Evolutionary conservation across 2,797 vertebrate genomes (phyloP), one percentile per base, ranked within the genome.

Genomic region (Oceanodroma leucorhoa): DNA sequence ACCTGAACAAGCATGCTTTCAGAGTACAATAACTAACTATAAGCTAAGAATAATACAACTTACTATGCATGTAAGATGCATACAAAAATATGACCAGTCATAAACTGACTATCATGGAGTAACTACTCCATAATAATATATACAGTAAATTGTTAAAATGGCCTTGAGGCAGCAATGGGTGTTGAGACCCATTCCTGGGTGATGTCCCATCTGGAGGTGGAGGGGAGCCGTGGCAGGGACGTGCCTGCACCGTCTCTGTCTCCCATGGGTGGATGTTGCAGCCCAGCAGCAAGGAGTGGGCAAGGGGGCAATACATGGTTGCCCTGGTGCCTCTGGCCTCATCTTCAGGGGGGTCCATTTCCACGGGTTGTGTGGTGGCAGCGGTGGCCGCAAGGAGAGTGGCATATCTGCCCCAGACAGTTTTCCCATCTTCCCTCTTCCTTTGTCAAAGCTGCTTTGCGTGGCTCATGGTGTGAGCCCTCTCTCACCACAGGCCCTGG

Each of bases 221-320:
- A 72, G 17, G 17, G 32, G 20, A 83, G 70, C 26, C 0, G 3
- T 27, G 55, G 60, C n/a, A 69, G 38, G 50, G 57, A 27, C 24
- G 8, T 23, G 16, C 7, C 36, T n/a, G 15, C 27, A 20, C 21
- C 3, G 0, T 14, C 46, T 36, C 53, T 41, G 54, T 38, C 29
- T 85, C 41, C 29, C 15, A 12, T 1, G n/a, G 55, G 43, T 57
- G 26, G 43, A 14, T 23, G 5, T 21, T 41, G 73, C 34, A 54
- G 46, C 30, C 30, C 26, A 73, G 10, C 51, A 34, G 26, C 27
- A 41, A 80, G 54, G 8, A 61, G 9, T 18, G 16, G 11, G 23
- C 54, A 7, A 8, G 21, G 24, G 43, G 7, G 4, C 1, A 5
- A 41, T 17, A 21, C 20, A 9, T 0, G 2, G 34, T 48, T 60